These are phyloP conservation scores for Thumatha senex DNA, from an alignment of 2,888 invertebrate genomes.

Conservation along the genomic window DNA sequence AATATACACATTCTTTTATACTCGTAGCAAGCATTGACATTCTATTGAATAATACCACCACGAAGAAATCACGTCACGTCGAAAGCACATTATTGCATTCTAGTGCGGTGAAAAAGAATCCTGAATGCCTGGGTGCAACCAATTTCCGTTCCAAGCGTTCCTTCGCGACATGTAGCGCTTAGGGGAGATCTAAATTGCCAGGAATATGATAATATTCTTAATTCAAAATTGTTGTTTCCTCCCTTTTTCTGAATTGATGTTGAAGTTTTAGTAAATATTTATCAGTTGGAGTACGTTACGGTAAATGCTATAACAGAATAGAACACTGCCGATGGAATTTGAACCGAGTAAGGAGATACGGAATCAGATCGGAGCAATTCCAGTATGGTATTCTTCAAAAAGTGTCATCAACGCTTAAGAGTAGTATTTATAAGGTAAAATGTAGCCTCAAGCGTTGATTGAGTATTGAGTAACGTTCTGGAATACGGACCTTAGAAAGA, in stretches of 20 bases:
- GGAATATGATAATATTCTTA: conserved; percentile 6
- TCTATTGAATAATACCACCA: conserved; percentile 8
- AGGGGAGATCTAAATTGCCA: conserved; percentile 9
- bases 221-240: conserved; percentile 1
- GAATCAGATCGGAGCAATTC: no score
- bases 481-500: neutral
- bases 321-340: neutral
- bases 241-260: neutral
- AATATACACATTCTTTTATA: neutral
- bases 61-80: conserved; percentile 20
- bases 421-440: no score
- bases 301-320: neutral
- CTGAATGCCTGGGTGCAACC: conserved; percentile 27
- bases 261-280: neutral
- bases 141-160: conserved; percentile 26
- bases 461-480: no score
- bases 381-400: no score
- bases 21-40: neutral
- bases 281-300: neutral
- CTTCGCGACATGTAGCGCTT: conserved; percentile 12
- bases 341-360: neutral
- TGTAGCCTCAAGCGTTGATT: no score
- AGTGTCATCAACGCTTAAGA: no score
- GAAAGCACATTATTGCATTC: conserved; percentile 34
- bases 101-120: conserved; percentile 20